A percentile compares a stretch with the other conserved stretches of the same genome.
These are phyloP conservation scores for Melanogrammus aeglefinus DNA, from an alignment of 2,797 vertebrate genomes.

Conservation along the genomic window DNA sequence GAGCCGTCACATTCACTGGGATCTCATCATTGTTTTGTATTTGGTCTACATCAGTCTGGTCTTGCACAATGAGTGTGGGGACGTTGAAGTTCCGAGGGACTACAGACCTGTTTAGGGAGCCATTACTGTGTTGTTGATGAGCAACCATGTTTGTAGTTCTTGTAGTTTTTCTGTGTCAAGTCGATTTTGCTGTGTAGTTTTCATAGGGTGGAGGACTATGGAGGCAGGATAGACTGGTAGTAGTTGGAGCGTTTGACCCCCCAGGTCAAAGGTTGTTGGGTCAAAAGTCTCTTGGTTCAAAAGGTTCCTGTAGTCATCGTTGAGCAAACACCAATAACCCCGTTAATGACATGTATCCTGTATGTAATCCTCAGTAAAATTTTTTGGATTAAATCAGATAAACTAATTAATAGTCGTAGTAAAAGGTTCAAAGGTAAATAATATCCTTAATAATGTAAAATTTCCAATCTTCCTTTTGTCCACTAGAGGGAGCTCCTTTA, in stretches of 20 bases:
- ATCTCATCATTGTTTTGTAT: neutral
- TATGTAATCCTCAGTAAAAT: neutral
- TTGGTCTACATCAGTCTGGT: neutral
- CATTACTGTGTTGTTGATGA: neutral
- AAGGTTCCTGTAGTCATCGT: neutral
- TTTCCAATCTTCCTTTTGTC: neutral
- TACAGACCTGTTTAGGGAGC: neutral
- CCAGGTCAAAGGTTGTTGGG: neutral
- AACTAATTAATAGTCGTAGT: neutral
- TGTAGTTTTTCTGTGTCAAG: neutral
- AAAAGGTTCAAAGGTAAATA: neutral
- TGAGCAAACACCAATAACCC: neutral
- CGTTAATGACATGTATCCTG: neutral
- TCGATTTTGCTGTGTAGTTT: neutral
- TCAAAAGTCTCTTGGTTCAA: too few relatives aligned
- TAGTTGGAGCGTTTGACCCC: neutral
- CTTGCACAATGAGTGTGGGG: neutral
- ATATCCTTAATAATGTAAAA: neutral
- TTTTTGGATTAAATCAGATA: neutral
- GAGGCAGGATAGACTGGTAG: neutral
- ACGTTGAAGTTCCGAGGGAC: neutral
- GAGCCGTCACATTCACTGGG: neutral
- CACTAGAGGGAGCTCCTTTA: constrained; percentile 47
- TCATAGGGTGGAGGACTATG: neutral
- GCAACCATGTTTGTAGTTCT: neutral